Conservation (phyloP, 2,113 vertebrate genomes). For the Ploceus nigricollis region DNA sequence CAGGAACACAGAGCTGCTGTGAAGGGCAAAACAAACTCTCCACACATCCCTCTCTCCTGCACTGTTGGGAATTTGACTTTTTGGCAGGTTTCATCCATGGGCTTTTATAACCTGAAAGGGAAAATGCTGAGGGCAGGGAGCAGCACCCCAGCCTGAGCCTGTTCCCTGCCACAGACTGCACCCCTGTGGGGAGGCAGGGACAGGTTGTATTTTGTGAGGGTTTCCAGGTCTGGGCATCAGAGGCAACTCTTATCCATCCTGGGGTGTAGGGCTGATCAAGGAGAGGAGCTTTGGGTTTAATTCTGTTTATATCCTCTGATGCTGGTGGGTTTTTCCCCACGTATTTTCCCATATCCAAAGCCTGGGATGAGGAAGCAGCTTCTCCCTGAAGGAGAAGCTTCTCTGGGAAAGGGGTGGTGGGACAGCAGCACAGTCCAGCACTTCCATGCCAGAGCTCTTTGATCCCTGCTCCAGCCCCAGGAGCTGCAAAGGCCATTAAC, state of each 20-base stretch:
- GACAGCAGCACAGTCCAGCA: background rate
- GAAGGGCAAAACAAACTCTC: background rate
- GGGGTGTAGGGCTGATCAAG: background rate
- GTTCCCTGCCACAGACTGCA: background rate
- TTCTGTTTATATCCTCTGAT: background rate
- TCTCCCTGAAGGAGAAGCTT: background rate
- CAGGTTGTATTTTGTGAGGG: background rate
- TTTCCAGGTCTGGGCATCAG: background rate
- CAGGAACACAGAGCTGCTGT: background rate
- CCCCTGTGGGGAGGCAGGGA: background rate
- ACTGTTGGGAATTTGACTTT: background rate
- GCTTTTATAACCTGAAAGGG: background rate
- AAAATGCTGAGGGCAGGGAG: background rate
- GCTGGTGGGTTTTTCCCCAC: background rate
- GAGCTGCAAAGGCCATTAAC: slow-evolving; percentile 52
- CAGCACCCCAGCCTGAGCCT: background rate
- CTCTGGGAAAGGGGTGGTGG: background rate
- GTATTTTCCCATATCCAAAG: background rate
- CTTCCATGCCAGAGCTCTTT: background rate
- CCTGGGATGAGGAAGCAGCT: background rate
- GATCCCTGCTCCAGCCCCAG: slow-evolving; percentile 51
- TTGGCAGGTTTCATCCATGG: background rate
- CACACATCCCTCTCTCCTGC: background rate
- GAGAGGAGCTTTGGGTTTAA: background rate
- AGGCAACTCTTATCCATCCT: background rate